A percentile compares a stretch with the other conserved stretches of the same genome.
These are phyloP conservation scores for Turritopsis rubra DNA, from an alignment of 30 jellyfish, hydroid and myxozoan genomes.

Conservation along the genomic window DNA sequence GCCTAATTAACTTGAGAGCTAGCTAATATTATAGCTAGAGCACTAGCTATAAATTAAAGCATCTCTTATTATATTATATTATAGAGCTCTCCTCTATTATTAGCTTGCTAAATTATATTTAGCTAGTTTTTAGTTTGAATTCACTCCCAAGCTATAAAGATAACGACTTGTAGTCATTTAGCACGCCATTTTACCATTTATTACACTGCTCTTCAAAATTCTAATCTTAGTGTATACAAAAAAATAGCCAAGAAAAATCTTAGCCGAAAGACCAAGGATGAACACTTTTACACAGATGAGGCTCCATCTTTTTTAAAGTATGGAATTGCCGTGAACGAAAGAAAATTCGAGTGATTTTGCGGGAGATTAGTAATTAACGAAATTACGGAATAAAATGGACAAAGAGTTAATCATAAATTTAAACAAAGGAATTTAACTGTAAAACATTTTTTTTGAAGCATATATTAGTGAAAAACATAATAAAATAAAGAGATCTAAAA, in stretches of 20 bases:
- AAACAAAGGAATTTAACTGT: background rate
- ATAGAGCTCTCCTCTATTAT: no score
- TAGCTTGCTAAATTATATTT: no score
- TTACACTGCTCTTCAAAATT: background rate
- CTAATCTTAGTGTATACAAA: background rate
- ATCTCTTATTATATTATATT: no score
- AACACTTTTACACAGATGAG: background rate
- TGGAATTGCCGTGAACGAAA: background rate
- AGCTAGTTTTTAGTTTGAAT: no score
- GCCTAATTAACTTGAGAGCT: no score
- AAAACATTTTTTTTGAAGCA: background rate
- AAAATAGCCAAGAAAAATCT: background rate
- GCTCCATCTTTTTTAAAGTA: background rate
- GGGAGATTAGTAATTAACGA: background rate
- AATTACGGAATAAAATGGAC: background rate
- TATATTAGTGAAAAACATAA: background rate
- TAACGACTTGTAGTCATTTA: no score
- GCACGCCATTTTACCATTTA: background rate
- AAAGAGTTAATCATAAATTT: background rate
- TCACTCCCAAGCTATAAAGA: no score
- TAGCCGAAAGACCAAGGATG: background rate
- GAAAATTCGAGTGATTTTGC: background rate
- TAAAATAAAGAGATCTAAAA: background rate
- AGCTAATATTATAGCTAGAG: no score
- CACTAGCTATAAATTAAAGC: no score